A percentile compares a stretch with the other conserved stretches of the same genome.
phyloP scores from a whole-genome alignment of 2,797 vertebrate species.

The Numenius phaeopus region DNA sequence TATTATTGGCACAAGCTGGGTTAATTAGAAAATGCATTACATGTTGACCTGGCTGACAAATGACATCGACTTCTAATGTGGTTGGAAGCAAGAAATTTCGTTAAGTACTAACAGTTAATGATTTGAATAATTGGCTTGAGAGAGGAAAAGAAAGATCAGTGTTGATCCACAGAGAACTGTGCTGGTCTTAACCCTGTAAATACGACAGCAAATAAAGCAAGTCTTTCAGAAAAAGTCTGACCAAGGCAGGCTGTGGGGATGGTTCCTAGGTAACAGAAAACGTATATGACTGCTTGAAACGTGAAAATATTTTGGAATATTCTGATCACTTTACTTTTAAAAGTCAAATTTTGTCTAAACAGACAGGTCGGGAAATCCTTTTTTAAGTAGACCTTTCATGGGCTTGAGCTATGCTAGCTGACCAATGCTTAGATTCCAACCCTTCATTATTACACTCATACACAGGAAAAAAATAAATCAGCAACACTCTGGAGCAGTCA shows the following conservation, averaged over 20 bases:
- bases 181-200: background rate
- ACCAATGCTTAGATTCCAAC: background rate
- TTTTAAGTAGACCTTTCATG: background rate
- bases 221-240: background rate
- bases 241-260: background rate
- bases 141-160: background rate
- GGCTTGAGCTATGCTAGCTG: background rate
- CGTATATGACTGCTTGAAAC: background rate
- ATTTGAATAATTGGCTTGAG: background rate
- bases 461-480: background rate
- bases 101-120: background rate
- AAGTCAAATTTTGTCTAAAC: background rate
- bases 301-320: background rate
- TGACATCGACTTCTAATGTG: background rate
- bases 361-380: background rate
- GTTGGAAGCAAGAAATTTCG: background rate
- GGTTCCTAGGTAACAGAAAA: background rate
- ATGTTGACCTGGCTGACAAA: background rate
- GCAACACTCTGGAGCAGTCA: background rate
- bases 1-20: background rate
- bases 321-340: background rate
- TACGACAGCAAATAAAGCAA: background rate
- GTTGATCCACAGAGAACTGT: background rate
- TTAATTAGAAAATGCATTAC: background rate
- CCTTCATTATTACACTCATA: fast-evolving